These are phyloP conservation scores for Myotis findleyi DNA, from an alignment of 2,797 vertebrate species.

Conservation along the genomic window DNA sequence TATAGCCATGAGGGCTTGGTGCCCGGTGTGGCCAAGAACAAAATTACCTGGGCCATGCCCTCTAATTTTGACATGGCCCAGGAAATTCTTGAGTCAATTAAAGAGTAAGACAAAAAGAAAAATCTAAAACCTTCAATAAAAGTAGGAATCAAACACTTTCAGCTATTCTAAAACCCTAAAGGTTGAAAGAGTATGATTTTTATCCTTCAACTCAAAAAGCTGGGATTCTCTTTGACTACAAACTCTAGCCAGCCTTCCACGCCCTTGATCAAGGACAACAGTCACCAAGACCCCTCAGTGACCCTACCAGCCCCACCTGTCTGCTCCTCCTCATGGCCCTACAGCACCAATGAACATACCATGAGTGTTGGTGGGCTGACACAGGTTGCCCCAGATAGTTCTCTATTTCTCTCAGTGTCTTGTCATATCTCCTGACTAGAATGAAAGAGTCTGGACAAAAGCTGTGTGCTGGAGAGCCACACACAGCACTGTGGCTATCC, in stretches of 20 bases:
- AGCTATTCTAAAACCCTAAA: background rate
- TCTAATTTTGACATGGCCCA: background rate
- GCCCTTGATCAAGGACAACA: background rate
- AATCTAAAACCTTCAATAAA: background rate
- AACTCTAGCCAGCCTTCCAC: background rate
- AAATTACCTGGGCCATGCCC: background rate
- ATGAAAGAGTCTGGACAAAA: background rate
- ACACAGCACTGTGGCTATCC: fast-evolving
- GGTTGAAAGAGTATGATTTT: background rate
- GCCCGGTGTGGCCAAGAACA: background rate
- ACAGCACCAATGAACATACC: fast-evolving
- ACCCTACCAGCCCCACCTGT: background rate
- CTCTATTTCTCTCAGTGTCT: background rate
- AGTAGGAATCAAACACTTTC: background rate
- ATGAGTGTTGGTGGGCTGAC: background rate
- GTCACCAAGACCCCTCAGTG: background rate
- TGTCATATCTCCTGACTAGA: background rate
- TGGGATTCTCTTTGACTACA: background rate
- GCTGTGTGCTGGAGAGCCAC: background rate
- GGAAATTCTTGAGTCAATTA: background rate
- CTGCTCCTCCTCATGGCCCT: background rate
- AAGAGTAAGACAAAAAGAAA: background rate
- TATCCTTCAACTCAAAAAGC: background rate
- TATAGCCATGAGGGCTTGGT: fast-evolving
- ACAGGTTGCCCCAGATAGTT: fast-evolving